Evolutionary conservation across 2,113 vertebrate species (phyloP), one percentile per base, ranked within the genome.

Genomic region (Okapia johnstoni): DNA sequence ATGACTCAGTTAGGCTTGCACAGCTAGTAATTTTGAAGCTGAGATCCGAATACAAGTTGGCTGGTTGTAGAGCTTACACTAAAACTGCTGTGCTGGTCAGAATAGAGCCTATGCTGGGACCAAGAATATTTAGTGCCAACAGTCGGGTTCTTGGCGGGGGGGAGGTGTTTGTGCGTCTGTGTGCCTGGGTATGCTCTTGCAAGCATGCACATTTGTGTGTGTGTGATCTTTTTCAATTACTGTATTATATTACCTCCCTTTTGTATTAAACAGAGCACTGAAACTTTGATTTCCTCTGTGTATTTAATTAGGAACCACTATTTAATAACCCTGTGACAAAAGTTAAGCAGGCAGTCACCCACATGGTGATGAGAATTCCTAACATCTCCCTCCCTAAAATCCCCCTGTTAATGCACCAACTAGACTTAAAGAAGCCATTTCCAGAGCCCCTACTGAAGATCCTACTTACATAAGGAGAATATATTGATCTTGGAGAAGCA

Each of bases 231-330:
- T 87, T 57, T 73, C 94, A 81, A 54, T 60, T 40, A 61, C 25
- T 30, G 3, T 5, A 43, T 25, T 77, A 30, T 60, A 11, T 50
- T 30, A 6, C 25, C 36, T 93, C 60, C 70, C 25, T 77, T 85
- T 84, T 77, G 8, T 63, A 55, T 55, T 83, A 85, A 61, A 79
- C 52, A 85, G 43, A 93, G 26, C 43, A 11, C 15, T 57, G 15
- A 30, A 57, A 58, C 12, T 43, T 80, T 85, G 66, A 33, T 55
- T 60, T 93, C 52, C 28, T 88, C 43, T 79, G 17, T 81, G 9
- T 81, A 57, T 84, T 94, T 86, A 91, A 90, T 91, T 66, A 89
- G 80, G 21, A 21, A 3, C 70, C 85, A 58, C 46, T 93, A 40
- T 77, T 83, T 70, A 96, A 88, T 81, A 73, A 15, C 19, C 30